Evolutionary conservation across 1,140 invertebrate species (phyloP).

Genomic region (Drosophila rhopaloa): DNA sequence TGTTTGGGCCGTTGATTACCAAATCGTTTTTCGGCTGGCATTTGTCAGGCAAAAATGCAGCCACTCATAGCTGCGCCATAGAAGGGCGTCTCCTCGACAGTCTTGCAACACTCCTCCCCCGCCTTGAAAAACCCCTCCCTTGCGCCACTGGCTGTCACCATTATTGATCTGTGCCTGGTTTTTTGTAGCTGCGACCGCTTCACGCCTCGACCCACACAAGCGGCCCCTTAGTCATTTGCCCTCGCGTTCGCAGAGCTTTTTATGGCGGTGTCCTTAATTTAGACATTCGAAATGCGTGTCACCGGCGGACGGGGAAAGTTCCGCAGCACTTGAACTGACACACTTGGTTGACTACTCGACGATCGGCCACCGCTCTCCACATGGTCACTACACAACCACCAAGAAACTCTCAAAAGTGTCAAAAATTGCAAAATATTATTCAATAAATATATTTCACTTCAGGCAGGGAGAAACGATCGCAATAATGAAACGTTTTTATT

Average conservation of each 20-base stretch:
- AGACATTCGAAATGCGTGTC: conserved; percentile 78
- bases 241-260: conserved; percentile 60
- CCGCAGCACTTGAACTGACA: conserved; percentile 33
- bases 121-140: not conserved
- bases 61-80: conserved; percentile 24
- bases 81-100: conserved; percentile 59
- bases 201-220: conserved; percentile 71
- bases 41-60: conserved; percentile 67
- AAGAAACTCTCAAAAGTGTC: conserved; percentile 4
- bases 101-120: conserved; percentile 19
- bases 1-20: conserved; percentile 60
- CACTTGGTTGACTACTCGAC: conserved; percentile 44
- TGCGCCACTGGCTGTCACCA: conserved; percentile 49
- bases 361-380: conserved; percentile 21
- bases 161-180: conserved; percentile 75
- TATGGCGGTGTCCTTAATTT: conserved; percentile 80
- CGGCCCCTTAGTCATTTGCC: conserved; percentile 36
- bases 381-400: conserved; percentile 13
- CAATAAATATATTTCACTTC: no score
- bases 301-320: conserved; percentile 51
- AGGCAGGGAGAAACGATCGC: no score
- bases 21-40: conserved; percentile 64
- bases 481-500: no score
- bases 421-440: not conserved
- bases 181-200: conserved; percentile 45